Conservation (phyloP, 92 coral and sea anemone genomes). For the Epizoanthus fatuus region DNA sequence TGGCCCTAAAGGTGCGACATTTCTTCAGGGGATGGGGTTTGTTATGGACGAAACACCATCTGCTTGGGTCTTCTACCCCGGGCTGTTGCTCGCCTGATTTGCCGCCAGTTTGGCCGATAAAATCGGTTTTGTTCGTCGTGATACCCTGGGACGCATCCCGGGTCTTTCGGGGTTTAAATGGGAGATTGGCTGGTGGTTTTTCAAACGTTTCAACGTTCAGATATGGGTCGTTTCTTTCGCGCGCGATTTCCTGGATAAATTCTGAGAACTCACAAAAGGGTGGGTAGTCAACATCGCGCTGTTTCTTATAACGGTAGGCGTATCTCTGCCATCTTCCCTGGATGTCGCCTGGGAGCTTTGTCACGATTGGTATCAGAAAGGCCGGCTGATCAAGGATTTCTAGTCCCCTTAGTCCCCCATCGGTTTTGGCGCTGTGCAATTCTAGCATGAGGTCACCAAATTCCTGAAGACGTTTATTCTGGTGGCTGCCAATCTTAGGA, state of each 20-base stretch:
- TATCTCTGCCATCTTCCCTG: constrained; percentile 74
- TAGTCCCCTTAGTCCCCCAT: constrained; percentile 71
- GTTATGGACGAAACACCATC: constrained; percentile 9
- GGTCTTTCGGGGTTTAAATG: neutral
- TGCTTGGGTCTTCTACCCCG: constrained; percentile 20
- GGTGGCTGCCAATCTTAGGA: constrained; percentile 48
- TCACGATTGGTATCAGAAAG: constrained; percentile 39
- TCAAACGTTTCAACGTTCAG: constrained; percentile 43
- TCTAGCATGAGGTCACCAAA: constrained; percentile 71
- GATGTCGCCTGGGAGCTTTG: constrained; percentile 65
- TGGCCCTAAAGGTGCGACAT: constrained; percentile 29
- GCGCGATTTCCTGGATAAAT: constrained; percentile 59
- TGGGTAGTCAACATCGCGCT: constrained; percentile 58
- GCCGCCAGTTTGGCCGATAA: neutral
- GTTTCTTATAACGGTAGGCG: constrained; percentile 46
- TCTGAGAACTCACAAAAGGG: constrained; percentile 62
- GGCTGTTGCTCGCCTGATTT: no score
- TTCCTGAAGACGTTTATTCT: constrained; percentile 63
- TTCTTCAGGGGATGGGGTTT: constrained; percentile 22
- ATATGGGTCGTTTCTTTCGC: constrained; percentile 68
- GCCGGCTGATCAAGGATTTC: constrained; percentile 62
- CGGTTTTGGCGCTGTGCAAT: constrained; percentile 65
- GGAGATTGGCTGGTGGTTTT: neutral
- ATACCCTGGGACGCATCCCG: neutral
- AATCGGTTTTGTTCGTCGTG: neutral